Evolutionary conservation across 2,888 invertebrate genomes (phyloP), one percentile per base, ranked within the genome.

Genomic region (Troglohyphantes excavatus): DNA sequence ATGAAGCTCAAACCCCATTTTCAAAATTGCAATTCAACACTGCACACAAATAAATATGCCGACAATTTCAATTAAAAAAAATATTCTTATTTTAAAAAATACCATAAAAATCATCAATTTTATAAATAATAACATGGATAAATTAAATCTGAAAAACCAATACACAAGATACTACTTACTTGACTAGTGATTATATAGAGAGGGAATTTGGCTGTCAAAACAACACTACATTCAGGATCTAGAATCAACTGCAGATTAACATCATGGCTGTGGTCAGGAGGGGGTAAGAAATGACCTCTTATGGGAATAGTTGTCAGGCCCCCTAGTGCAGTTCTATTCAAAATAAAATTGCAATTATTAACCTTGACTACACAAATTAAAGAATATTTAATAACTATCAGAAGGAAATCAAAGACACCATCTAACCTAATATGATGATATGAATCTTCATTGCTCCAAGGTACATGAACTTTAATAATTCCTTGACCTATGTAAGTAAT

Each of bases 161-260:
- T n/a, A n/a, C 7, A 67, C 7, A 23, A 67, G 2, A 23, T 3
- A 59, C 19, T 5, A 61, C 78, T 23, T 83, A 90, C 90, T 23
- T 90, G 87, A 27, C 70, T 78, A n/a, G 84, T 27, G n/a, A 70
- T 39, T 5, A 61, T 23, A 27, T 67, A 46, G 2, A 90, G 33
- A 11, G 90, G 84, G 29, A 87, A 87, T 29, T 53, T 82, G 9
- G 76, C 86, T 19, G 53, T 61, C 9, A 91, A 29, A 5, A 81
- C 85, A 53, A 87, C 84, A 53, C 91, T 91, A 79, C 92, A 92
- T 68, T 91, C 89, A 2, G 91, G 92, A 73, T 92, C 91, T 5
- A 92, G 59, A 33, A 91, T 86, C 29, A 92, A 59, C 0, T 90
- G 84, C 9, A 92, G 23, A 59, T 75, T 59, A 0, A 91, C 83